Evolutionary conservation across 2,797 vertebrate genomes (phyloP), one percentile per base, ranked within the genome.

Genomic region (Thamnophis elegans): DNA sequence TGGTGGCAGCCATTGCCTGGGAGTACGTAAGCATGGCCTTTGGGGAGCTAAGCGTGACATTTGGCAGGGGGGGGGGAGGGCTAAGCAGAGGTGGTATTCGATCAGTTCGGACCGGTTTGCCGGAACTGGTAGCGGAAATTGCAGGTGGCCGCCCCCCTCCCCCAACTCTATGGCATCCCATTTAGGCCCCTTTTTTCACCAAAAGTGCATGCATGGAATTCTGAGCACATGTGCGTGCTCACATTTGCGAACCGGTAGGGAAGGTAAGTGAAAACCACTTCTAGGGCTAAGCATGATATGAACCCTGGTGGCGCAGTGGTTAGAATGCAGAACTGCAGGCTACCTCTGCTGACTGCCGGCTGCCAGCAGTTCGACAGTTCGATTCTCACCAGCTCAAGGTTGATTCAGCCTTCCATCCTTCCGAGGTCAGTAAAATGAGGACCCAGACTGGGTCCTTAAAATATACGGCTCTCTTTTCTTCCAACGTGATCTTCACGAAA

Each of bases 1-100:
- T 99, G 98, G 98, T 99, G 93, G 98, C 98, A 78, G 99, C 99
- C 1, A 99, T 99, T 22, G 98, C 98, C 0, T 99, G 99, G 99
- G 99, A 99, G 99, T 99, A 98, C 98, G 98, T 97, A 0, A 11
- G 18, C 93, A 62, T 9, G 0, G 22, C 42, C 32, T 36, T 73
- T 32, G 65, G n/a, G 65, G 65, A 32, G n/a, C 12, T 68, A 68
- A 32, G 14, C 0, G n/a, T 68, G n/a, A 32, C 65, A n/a, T 68
- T 68, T 32, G 60, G 26, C 12, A 26, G 62, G 28, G 13, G 1
- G 26, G 26, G 11, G 42, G 47, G 47, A 51, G 47, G 47, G 47
- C 47, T 51, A 51, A 51, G 5, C 47, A 51, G 47, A 51, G 47
- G 5, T 51, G 47, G 47, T 51, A 51, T 51, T 51, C 47, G 5